phyloP scores from a whole-genome alignment of 2,797 vertebrate genomes.

The Spizella passerina region DNA sequence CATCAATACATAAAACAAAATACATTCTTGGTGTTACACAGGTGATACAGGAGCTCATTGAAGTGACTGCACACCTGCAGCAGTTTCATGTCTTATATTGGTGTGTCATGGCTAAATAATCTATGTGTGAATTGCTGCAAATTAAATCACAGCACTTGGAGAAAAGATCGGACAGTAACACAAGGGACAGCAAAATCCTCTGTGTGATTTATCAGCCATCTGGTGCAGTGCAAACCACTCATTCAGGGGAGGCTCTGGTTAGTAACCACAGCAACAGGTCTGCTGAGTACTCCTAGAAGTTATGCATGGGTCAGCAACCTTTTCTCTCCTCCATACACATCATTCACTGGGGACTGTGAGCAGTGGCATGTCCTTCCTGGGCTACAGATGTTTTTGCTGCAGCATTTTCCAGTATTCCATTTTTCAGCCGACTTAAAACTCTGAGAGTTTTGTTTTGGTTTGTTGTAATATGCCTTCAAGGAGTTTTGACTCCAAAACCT shows the following conservation, averaged over 20 bases:
- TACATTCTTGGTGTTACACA: neutral
- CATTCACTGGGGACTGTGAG: neutral
- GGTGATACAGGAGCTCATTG: neutral
- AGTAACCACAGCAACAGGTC: constrained; percentile 70
- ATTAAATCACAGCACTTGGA: neutral
- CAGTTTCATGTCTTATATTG: neutral
- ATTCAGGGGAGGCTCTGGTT: neutral
- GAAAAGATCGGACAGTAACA: neutral
- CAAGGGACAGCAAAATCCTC: neutral
- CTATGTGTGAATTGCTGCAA: neutral
- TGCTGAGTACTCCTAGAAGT: constrained; percentile 8
- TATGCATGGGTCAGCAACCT: neutral
- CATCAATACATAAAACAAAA: neutral
- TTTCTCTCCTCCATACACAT: neutral
- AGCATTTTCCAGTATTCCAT: neutral
- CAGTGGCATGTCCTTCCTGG: neutral
- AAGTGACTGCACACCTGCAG: neutral
- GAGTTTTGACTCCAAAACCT: neutral
- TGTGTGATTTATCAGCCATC: constrained; percentile 22
- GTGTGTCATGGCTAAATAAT: neutral
- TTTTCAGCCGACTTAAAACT: neutral
- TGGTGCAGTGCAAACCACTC: neutral
- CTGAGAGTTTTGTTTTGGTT: neutral
- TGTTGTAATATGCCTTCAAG: neutral
- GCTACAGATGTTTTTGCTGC: neutral